Evolutionary conservation across 2,113 vertebrate species (phyloP), one percentile per base, ranked within the genome.

Genomic region (Bambusicola thoracicus): DNA sequence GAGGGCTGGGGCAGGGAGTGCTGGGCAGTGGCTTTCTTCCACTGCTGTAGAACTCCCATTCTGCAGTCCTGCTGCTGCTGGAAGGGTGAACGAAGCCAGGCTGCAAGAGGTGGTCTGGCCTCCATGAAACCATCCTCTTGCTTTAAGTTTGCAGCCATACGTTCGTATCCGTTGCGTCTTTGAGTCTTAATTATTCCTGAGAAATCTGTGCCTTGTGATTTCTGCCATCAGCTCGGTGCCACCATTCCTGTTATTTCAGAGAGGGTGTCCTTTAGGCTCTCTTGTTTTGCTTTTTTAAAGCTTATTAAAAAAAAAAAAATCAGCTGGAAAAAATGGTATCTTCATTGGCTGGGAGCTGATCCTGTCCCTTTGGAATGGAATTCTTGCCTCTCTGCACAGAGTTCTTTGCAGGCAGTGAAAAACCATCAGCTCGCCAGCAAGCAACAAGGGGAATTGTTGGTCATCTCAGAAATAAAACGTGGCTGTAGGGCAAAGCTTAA

Each of bases 281-380:
- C 38, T 70, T 48, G 4, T 72, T 94, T 85, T 82, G 62, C 55
- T 93, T 79, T 80, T 84, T 78, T 62, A 63, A 53, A 12, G 36
- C 22, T 89, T 18, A 12, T 13, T 18, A 18, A 63, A 53, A 53
- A 53, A 51, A 73, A 65, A 55, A 56, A 44, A 0, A 30, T 72
- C 58, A 66, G 5, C 84, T 92, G 87, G 90, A 97, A 96, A 92
- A 92, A 81, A 72, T 89, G 21, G 0, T 92, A 74, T 92, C 94
- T 90, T 78, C 5, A 1, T 62, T 94, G 91, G 92, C 92, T 82
- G 51, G 83, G 82, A 93, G 48, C 62, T 91, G 82, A 38, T 86
- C 40, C 56, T 91, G 80, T 61, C 68, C 81, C 82, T 88, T 48
- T 49, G 48, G 48, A 49, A 24, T 49, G 48, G 48, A 49, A 49